Base-by-base conservation (phyloP, 2,888 invertebrate genomes). In the Boloria selene region DNA sequence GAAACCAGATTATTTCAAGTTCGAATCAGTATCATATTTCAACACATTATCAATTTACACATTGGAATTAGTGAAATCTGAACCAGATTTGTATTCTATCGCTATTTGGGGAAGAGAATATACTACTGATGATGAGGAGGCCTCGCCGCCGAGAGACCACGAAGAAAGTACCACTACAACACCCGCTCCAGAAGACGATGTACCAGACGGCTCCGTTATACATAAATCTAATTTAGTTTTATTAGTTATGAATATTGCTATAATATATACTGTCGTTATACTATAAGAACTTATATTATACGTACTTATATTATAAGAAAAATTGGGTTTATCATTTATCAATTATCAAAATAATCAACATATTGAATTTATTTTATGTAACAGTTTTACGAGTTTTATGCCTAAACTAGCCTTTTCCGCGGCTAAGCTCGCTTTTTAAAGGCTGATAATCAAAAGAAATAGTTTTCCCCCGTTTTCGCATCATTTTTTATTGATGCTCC, bases 71-170 rank as follows among this genome's bases (percentile, higher is more conserved):
- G 73, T 69, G 1, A 79, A 81, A 50, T 67, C 62, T 5, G 65
- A 76, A 4, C 77, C 76, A 2, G 84, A 93, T 51, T 72, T 94
- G 54, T 86, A 93, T 51, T 79, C 86, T 4, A 93, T 94, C 65
- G 92, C 87, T 0, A 79, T 94, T 7, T 94, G 91, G 85, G 93
- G 94, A 0, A 84, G 94, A 69, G 83, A 90, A 56, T 94, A 87
- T 71, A 82, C 76, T 0, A 83, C 84, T 49, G 93, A 93, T 73
- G 87, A 84, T 0, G 62, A 79, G 52, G 81, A 79, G 0, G 80
- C 78, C 0, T 78, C 83, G 4, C 82, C 85, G 0, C 81, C 86
- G 0, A 22, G 58, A 5, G 55, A 52, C 1, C 64, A 65, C 14
- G 52, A 58, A 13, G 63, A 51, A 4, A 61, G 44, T 42, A 18